These are phyloP conservation scores for Drosophila greeni DNA, from an alignment of 2,888 invertebrate species.

Conservation along the genomic window DNA sequence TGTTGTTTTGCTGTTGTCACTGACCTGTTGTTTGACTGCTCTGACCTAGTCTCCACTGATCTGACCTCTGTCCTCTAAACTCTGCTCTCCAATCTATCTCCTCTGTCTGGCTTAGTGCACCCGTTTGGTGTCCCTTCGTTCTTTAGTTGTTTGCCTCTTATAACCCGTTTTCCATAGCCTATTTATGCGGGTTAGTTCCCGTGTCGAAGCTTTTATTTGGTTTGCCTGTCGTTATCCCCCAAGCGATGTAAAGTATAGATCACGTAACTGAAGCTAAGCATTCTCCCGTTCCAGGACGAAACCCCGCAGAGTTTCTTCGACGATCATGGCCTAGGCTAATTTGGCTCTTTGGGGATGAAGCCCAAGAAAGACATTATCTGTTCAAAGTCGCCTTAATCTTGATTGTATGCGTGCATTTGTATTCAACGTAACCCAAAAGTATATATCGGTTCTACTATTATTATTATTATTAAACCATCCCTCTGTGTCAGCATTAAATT, in stretches of 20 bases:
- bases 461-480: slow-evolving; percentile 23
- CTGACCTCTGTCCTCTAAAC: slow-evolving; percentile 24
- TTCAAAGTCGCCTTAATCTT: slow-evolving; percentile 66
- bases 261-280: slow-evolving; percentile 42
- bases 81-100: slow-evolving; percentile 23
- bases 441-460: slow-evolving; percentile 27
- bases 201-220: slow-evolving; percentile 25
- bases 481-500: slow-evolving; percentile 26
- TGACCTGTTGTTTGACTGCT: slow-evolving; percentile 33
- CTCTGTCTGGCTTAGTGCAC: slow-evolving; percentile 31
- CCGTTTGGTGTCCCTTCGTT: slow-evolving; percentile 22
- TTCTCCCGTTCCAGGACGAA: slow-evolving; percentile 89
- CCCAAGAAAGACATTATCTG: slow-evolving; percentile 31
- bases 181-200: slow-evolving; percentile 23
- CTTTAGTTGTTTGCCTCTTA: slow-evolving; percentile 15
- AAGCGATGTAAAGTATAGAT: slow-evolving; percentile 6
- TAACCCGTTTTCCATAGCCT: slow-evolving; percentile 29
- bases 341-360: slow-evolving; percentile 6
- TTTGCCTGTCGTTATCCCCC: slow-evolving; percentile 13
- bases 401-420: slow-evolving; percentile 55
- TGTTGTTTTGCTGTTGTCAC: slow-evolving; percentile 37
- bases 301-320: slow-evolving; percentile 99
- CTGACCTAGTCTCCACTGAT: slow-evolving; percentile 36
- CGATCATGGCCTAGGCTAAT: slow-evolving; percentile 97
- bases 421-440: slow-evolving; percentile 53